Percentiles rank a stretch among this genome's conserved stretches.
phyloP scores from a whole-genome alignment of 2,113 vertebrate species.

The Halichoeres trimaculatus region DNA sequence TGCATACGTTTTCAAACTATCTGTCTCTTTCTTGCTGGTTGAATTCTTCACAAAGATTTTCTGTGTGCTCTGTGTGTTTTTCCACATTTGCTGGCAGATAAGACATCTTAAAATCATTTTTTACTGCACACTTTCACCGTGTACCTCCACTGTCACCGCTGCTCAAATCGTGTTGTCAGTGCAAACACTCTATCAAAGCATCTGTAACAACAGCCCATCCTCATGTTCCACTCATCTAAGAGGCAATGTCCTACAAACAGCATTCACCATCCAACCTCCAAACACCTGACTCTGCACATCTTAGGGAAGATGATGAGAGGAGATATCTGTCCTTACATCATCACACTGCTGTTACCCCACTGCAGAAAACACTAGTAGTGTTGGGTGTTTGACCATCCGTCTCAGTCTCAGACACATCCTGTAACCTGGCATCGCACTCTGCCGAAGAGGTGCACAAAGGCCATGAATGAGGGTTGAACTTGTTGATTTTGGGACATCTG shows the following conservation, averaged over 20 bases:
- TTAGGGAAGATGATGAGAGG: slow-evolving; percentile 77
- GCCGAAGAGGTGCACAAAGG: slow-evolving; percentile 4
- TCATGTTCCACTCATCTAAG: slow-evolving; percentile 59
- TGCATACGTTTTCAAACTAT: too few species aligned
- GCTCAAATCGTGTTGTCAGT: too few species aligned
- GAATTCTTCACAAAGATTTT: too few species aligned
- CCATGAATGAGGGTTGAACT: slow-evolving; percentile 9
- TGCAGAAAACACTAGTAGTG: slow-evolving; percentile 26
- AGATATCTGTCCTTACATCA: slow-evolving; percentile 79
- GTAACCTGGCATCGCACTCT: slow-evolving; percentile 2
- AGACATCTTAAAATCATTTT: too few species aligned
- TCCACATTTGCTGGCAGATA: too few species aligned
- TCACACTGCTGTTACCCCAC: slow-evolving; percentile 67
- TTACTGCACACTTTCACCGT: too few species aligned
- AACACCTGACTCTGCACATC: slow-evolving; percentile 39
- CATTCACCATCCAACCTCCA: slow-evolving; percentile 42
- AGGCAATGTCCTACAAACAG: slow-evolving; percentile 42
- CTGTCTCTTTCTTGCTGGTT: too few species aligned
- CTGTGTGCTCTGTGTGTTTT: too few species aligned
- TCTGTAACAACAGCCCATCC: slow-evolving; percentile 31
- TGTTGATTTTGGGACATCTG: slow-evolving; percentile 42
- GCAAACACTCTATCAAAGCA: too few species aligned
- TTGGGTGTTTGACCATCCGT: slow-evolving; percentile 47
- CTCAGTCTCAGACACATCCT: slow-evolving; percentile 25
- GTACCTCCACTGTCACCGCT: too few species aligned